phyloP scores from a whole-genome alignment of 92 coral and sea anemone species.

The Anthopleura xanthogrammica region DNA sequence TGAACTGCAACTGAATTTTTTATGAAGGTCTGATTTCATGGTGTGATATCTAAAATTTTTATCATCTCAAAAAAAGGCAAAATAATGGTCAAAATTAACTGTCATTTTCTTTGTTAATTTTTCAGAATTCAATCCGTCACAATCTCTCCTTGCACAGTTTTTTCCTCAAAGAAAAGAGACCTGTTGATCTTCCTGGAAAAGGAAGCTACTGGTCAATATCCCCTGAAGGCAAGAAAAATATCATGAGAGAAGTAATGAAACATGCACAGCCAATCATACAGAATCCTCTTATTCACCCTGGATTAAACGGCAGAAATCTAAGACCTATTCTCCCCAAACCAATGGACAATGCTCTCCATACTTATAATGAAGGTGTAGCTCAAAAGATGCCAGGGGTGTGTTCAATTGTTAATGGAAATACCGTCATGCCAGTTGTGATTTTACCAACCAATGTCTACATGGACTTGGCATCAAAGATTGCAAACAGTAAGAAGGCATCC shows the following conservation, averaged over 20 bases:
- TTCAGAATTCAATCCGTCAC: slow-evolving; percentile 97
- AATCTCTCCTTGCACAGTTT: slow-evolving; percentile 94
- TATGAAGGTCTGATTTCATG: no score
- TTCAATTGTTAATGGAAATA: slow-evolving; percentile 33
- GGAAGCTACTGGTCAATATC: slow-evolving; percentile 98
- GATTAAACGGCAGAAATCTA: slow-evolving; percentile 48
- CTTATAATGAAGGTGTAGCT: slow-evolving; percentile 13
- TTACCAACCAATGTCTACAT: slow-evolving; percentile 63
- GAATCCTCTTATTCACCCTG: slow-evolving; percentile 39
- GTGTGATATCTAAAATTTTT: no score
- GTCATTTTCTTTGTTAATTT: slow-evolving; percentile 18
- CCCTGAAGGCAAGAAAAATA: slow-evolving; percentile 94
- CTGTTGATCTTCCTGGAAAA: slow-evolving; percentile 86
- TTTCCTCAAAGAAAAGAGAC: slow-evolving; percentile 87
- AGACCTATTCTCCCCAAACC: slow-evolving; percentile 97
- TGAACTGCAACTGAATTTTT: not conserved
- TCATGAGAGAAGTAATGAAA: slow-evolving; percentile 84
- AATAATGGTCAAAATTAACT: not conserved
- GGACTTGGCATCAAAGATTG: slow-evolving; percentile 55
- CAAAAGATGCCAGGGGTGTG: slow-evolving; percentile 34
- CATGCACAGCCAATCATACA: slow-evolving; percentile 68
- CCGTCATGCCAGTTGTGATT: slow-evolving; percentile 56
- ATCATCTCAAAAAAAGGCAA: not conserved
- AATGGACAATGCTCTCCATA: slow-evolving; percentile 18
- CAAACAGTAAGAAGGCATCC: slow-evolving; percentile 43